A percentile compares a stretch with the other conserved stretches of the same genome.
phyloP scores from a whole-genome alignment of 23 tunicate species.

The Clavelina lepadiformis region DNA sequence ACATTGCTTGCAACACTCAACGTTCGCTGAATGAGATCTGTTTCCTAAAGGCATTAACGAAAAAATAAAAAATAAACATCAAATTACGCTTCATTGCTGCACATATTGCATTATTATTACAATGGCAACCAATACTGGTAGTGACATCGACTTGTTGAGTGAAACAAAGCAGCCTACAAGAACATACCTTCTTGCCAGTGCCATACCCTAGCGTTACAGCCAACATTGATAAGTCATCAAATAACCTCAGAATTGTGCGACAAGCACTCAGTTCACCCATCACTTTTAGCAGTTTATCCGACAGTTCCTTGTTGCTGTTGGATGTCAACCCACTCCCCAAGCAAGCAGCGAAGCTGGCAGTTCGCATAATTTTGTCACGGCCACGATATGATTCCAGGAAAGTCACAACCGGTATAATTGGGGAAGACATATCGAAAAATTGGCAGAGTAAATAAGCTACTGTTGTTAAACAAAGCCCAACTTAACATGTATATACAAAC shows the following conservation, averaged over 20 bases:
- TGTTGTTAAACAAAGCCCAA: too few relatives aligned
- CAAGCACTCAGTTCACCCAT: slow-evolving; percentile 48
- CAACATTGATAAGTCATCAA: slow-evolving; percentile 65
- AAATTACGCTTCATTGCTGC: background rate
- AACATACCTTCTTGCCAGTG: slow-evolving; percentile 31
- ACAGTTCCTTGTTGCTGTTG: slow-evolving; percentile 9
- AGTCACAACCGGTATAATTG: slow-evolving; percentile 10
- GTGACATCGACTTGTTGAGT: background rate
- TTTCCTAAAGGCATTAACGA: slow-evolving; percentile 23
- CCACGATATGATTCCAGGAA: slow-evolving; percentile 53
- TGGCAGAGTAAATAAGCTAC: too few relatives aligned
- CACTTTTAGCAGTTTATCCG: slow-evolving; percentile 18
- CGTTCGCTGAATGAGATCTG: slow-evolving; percentile 21
- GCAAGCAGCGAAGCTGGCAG: slow-evolving; percentile 32
- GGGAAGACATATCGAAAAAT: slow-evolving; percentile 1
- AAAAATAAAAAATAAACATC: background rate
- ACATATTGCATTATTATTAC: too few relatives aligned
- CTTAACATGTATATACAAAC: too few relatives aligned
- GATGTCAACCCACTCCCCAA: slow-evolving; percentile 31
- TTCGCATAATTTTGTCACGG: slow-evolving; percentile 55
- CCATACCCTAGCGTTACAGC: slow-evolving; percentile 36
- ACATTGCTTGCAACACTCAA: slow-evolving; percentile 27
- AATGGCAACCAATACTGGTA: too few relatives aligned
- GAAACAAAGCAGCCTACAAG: background rate
- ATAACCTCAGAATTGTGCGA: slow-evolving; percentile 46